phyloP scores from a whole-genome alignment of 2,113 vertebrate genomes.

The Trichomycterus rosablanca region DNA sequence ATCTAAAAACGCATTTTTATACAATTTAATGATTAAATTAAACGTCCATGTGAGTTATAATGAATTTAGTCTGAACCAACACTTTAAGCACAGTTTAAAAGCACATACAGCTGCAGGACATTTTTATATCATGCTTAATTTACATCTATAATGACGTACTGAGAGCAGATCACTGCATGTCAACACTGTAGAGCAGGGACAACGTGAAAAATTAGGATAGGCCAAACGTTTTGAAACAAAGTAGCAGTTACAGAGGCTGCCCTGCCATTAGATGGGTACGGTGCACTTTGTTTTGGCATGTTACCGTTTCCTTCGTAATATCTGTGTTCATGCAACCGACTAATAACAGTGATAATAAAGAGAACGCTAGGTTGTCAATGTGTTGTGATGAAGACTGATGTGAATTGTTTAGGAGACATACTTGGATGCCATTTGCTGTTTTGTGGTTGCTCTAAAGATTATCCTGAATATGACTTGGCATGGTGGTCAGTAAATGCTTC shows the following conservation, averaged over 20 bases:
- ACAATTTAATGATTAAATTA: too few species aligned
- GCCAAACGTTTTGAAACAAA: too few species aligned
- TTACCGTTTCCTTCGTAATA: slow-evolving; percentile 40
- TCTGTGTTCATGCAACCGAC: too few species aligned
- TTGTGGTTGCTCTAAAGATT: slow-evolving; percentile 51
- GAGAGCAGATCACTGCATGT: slow-evolving; percentile 2
- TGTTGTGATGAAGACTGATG: slow-evolving; percentile 33
- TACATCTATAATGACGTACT: background rate
- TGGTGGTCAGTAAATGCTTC: slow-evolving; percentile 58
- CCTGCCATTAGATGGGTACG: slow-evolving; percentile 2
- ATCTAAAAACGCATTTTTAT: too few species aligned
- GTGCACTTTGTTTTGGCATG: slow-evolving; percentile 55
- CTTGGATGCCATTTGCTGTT: slow-evolving; percentile 52
- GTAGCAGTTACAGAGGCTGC: background rate
- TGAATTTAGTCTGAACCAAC: too few species aligned
- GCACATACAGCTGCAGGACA: too few species aligned
- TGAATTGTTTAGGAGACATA: too few species aligned
- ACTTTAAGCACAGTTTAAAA: too few species aligned
- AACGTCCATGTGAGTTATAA: too few species aligned
- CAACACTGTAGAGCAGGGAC: slow-evolving; percentile 3
- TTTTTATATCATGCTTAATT: background rate
- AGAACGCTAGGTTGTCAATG: slow-evolving; percentile 31
- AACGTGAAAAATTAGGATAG: background rate
- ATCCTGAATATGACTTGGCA: too few species aligned
- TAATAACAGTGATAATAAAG: too few species aligned